A percentile compares a stretch with the other conserved stretches of the same genome.
Evolutionary conservation across 1,140 invertebrate genomes (phyloP).

Genomic region (Drosophila bipectinata): DNA sequence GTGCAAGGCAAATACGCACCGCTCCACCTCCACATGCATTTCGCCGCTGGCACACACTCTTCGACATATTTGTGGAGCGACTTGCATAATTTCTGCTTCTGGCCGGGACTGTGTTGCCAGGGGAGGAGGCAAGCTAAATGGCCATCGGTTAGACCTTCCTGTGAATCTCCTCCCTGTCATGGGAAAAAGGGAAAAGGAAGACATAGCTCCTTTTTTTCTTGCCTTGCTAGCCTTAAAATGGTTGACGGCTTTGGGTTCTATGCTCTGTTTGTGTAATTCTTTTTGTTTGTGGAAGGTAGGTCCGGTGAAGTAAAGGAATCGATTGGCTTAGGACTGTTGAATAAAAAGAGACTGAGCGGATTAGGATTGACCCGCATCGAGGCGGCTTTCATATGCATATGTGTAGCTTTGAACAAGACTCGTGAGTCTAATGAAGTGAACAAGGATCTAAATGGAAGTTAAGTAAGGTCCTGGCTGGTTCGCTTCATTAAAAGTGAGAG

Average conservation of each 20-base stretch:
- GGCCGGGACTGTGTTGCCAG: constrained; percentile 13
- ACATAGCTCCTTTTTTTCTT: not conserved
- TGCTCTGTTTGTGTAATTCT: constrained; percentile 12
- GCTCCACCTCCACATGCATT: constrained; percentile 32
- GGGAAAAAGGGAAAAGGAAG: constrained; percentile 12
- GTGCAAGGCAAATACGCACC: constrained; percentile 68
- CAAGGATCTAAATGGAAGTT: constrained; percentile 9
- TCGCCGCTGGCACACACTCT: constrained; percentile 17
- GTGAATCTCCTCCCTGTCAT: not conserved
- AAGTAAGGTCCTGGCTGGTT: not conserved
- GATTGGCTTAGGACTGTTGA: constrained; percentile 28
- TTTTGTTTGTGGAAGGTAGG: constrained; percentile 8
- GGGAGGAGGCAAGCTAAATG: constrained; percentile 14
- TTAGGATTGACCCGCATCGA: constrained; percentile 52
- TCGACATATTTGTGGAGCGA: constrained; percentile 55
- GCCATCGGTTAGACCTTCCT: constrained; percentile 6
- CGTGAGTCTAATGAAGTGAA: constrained; percentile 35
- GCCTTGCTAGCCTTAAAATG: constrained; percentile 28
- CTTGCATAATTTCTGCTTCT: constrained; percentile 62
- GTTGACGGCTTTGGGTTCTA: constrained; percentile 23
- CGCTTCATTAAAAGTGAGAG: not conserved
- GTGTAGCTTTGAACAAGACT: constrained; percentile 10
- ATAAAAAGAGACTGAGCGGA: constrained; percentile 56
- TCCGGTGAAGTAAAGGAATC: constrained; percentile 14
- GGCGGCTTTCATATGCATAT: constrained; percentile 30